Evolutionary conservation across 2,888 invertebrate genomes (phyloP).

Genomic region (Mesochorus sp.): DNA sequence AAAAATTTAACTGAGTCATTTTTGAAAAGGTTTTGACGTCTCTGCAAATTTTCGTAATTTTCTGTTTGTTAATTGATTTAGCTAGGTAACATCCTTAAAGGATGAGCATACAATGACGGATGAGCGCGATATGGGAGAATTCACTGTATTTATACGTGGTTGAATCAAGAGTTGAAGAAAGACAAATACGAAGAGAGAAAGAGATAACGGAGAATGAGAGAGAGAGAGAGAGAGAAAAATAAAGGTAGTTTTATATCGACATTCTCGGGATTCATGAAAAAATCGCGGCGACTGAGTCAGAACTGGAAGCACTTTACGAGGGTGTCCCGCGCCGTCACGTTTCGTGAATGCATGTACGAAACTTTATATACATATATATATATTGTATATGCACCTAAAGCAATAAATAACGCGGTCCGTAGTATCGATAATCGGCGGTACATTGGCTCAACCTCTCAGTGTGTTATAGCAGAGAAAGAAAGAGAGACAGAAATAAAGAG

Average conservation of each 20-base stretch:
- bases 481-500: too few species aligned
- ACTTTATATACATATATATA: conserved; percentile 9
- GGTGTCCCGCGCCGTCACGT: conserved; percentile 77
- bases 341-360: conserved; percentile 70
- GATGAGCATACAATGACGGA: too few species aligned
- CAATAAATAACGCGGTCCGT: conserved; percentile 76
- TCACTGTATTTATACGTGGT: conserved; percentile 35
- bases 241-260: conserved; percentile 71
- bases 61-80: too few species aligned
- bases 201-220: conserved; percentile 27
- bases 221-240: conserved; percentile 50
- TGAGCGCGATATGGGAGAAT: too few species aligned
- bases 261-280: conserved; percentile 78
- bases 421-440: conserved; percentile 79
- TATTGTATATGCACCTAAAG: conserved; percentile 54
- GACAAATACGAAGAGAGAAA: conserved; percentile 44
- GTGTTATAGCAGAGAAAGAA: too few species aligned
- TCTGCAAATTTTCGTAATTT: too few species aligned
- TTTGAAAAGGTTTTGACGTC: too few species aligned
- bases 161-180: conserved; percentile 26
- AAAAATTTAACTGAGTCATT: too few species aligned
- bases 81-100: too few species aligned
- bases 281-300: conserved; percentile 76
- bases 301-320: conserved; percentile 80
- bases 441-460: conserved; percentile 55